Conservation (phyloP, 2,797 vertebrate genomes). For the Chanos chanos region DNA sequence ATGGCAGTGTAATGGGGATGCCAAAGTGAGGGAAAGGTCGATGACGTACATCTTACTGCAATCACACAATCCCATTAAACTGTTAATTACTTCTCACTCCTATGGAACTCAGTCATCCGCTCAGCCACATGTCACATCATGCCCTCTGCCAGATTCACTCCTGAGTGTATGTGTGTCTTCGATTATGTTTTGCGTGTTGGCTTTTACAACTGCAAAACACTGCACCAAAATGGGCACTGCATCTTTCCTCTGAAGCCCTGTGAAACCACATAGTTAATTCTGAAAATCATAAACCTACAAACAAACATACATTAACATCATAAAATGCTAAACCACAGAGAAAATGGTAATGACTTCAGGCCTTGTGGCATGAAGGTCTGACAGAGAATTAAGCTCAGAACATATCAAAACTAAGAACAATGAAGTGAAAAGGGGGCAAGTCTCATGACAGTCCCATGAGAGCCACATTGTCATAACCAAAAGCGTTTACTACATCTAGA, state of each 20-base stretch:
- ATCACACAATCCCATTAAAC: not conserved
- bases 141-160: not conserved
- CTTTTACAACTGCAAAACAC: too few relatives aligned
- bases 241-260: too few relatives aligned
- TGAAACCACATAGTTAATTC: too few relatives aligned
- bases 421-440: not conserved
- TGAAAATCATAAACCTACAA: too few relatives aligned
- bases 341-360: too few relatives aligned
- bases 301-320: too few relatives aligned
- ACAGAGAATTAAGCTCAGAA: not conserved
- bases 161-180: too few relatives aligned
- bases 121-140: not conserved
- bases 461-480: not conserved
- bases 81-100: not conserved
- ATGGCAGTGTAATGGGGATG: not conserved
- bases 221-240: too few relatives aligned
- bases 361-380: not conserved
- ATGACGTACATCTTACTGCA: not conserved
- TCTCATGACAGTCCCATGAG: not conserved
- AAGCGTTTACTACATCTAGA: slow-evolving; percentile 12
- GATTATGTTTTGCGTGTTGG: too few relatives aligned
- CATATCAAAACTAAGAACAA: not conserved
- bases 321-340: too few relatives aligned
- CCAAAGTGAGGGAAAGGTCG: not conserved
- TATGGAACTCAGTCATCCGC: not conserved